A percentile compares a stretch with the other conserved stretches of the same genome.
Evolutionary conservation across 2,113 vertebrate genomes (phyloP).

Genomic region (Nanorana parkeri): DNA sequence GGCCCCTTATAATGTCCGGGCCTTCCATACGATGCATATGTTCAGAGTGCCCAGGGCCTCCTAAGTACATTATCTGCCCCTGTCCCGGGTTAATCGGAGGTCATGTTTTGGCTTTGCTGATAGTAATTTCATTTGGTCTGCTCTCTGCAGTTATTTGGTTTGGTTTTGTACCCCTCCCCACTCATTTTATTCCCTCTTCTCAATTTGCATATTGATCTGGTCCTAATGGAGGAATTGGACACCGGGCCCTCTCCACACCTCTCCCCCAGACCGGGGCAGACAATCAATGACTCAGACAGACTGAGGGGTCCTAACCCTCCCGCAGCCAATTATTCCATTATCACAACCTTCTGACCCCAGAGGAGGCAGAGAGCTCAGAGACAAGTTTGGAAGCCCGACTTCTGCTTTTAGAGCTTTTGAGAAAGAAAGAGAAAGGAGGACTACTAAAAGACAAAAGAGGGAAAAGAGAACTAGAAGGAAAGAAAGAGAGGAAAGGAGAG

Average conservation of each 20-base stretch:
- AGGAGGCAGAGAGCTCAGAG: too few relatives aligned
- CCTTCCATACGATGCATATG: too few relatives aligned
- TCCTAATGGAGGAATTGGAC: slow-evolving; percentile 95
- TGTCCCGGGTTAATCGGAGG: slow-evolving; percentile 81
- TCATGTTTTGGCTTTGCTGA: slow-evolving; percentile 85
- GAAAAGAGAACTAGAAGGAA: neutral
- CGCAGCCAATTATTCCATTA: neutral
- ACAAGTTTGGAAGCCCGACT: too few relatives aligned
- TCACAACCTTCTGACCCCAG: too few relatives aligned
- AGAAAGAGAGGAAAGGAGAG: neutral
- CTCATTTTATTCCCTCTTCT: slow-evolving; percentile 65
- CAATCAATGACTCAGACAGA: slow-evolving; percentile 88
- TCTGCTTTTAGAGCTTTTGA: too few relatives aligned
- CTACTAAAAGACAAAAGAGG: neutral
- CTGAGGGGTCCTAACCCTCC: slow-evolving; percentile 77
- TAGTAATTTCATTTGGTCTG: slow-evolving; percentile 89
- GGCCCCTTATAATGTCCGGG: too few relatives aligned
- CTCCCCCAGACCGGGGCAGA: slow-evolving; percentile 82
- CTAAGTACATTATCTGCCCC: slow-evolving; percentile 36
- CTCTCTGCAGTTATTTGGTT: slow-evolving; percentile 92
- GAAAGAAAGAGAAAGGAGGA: too few relatives aligned
- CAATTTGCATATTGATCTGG: slow-evolving; percentile 85
- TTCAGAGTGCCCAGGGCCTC: too few relatives aligned
- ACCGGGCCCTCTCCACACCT: slow-evolving; percentile 87
- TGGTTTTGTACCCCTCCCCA: slow-evolving; percentile 71